Evolutionary conservation across 2,888 invertebrate species (phyloP), one percentile per base, ranked within the genome.

Genomic region (Griposia aprilina): DNA sequence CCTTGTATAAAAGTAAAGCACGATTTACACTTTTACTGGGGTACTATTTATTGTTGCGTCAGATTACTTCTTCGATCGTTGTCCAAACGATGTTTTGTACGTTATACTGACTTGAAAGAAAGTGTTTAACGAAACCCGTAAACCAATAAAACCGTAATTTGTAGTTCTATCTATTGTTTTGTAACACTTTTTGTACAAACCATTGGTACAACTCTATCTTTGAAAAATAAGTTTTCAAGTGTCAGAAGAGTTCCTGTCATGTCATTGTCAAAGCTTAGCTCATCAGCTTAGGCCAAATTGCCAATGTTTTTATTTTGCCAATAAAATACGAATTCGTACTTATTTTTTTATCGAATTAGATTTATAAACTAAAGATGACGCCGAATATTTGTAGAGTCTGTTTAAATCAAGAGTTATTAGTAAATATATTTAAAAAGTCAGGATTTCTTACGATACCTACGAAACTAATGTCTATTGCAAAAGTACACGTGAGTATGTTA

Each of bases 381-480:
- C 36, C 36, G 11, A 91, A 83, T 88, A 80, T 82, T 63, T 96
- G 96, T 82, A 93, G 96, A 89, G 82, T 94, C 55, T 96, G 96
- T 88, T 90, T 96, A 83, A 82, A 85, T 67, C 82, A 88, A 60
- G 92, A 90, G 41, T 83, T 85, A 17, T 83, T 93, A 70, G 88
- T 88, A 48, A 92, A 88, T 88, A 93, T 96, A 79, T 96, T 94
- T 89, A 84, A 89, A 77, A 90, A 88, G 82, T 86, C 89, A 36
- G 90, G 91, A 36, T 86, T 90, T 63, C 77, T 87, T 36, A 91
- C 82, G 81, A 90, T 95, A 87, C 92, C 95, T n/a, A 86, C 88
- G 36, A 93, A 93, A 91, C 89, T 96, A 81, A 94, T 94, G 93
- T 89, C 92, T 66, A 69, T 96, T 78, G 89, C 95, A 4, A 94